Conservation (phyloP, 2,113 vertebrate genomes). For the Aramus guarauna region DNA sequence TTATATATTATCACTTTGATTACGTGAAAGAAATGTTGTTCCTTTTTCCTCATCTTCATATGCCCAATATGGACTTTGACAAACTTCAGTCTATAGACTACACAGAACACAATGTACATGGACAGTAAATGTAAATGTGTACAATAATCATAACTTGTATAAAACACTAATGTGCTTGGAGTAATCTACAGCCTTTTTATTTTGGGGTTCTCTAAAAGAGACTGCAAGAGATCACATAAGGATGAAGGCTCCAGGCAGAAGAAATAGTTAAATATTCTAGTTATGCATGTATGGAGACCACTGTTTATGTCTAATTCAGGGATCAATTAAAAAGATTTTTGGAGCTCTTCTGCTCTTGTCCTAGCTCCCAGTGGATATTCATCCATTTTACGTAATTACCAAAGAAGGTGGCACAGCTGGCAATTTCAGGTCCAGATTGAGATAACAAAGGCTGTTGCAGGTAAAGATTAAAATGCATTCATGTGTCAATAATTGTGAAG, state of each 20-base stretch:
- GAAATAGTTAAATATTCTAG: neutral
- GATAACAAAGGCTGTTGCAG: neutral
- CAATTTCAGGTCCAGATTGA: neutral
- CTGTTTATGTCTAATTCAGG: neutral
- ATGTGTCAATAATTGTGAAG: neutral
- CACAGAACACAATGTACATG: neutral
- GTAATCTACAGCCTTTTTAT: neutral
- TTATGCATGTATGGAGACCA: neutral
- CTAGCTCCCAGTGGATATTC: neutral
- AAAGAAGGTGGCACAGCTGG: constrained; percentile 24
- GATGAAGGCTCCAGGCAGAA: neutral
- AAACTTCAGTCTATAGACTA: neutral
- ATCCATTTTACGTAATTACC: neutral
- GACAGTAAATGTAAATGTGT: neutral
- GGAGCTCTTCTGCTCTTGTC: neutral
- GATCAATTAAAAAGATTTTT: constrained; percentile 4
- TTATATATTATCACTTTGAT: neutral
- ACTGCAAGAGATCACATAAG: neutral
- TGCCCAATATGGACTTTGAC: neutral
- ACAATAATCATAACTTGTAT: neutral
- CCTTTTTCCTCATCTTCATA: neutral
- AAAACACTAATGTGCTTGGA: neutral
- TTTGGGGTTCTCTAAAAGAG: neutral
- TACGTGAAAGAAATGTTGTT: neutral
- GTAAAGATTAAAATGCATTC: constrained; percentile 7